phyloP scores from a whole-genome alignment of 1,140 invertebrate genomes.

The Sarcophaga peregrina region DNA sequence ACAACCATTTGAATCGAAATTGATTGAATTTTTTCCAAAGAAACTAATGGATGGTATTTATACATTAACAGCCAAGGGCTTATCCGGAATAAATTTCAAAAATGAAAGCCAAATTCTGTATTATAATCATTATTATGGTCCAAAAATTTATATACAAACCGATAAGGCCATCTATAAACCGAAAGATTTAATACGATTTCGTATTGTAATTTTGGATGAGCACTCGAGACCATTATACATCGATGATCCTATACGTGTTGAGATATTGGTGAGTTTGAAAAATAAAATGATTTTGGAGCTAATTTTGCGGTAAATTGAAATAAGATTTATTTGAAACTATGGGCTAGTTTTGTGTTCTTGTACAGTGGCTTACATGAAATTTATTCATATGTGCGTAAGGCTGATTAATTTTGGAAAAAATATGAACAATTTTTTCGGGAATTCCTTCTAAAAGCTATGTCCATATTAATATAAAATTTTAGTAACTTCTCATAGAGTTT shows the following conservation, averaged over 20 bases:
- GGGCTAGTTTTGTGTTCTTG: no score
- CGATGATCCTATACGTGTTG: neutral
- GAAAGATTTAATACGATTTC: constrained; percentile 78
- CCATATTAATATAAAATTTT: no score
- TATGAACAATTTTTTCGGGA: no score
- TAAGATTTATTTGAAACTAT: no score
- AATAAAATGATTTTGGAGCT: no score
- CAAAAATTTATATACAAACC: constrained; percentile 64
- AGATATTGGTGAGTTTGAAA: neutral
- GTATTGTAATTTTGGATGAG: constrained; percentile 85
- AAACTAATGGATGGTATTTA: constrained; percentile 80
- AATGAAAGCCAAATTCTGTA: constrained; percentile 73
- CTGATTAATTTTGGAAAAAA: neutral
- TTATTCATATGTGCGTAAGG: no score
- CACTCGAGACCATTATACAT: constrained; percentile 74
- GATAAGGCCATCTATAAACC: constrained; percentile 87
- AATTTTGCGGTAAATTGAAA: no score
- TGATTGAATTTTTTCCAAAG: constrained; percentile 73
- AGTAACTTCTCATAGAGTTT: no score
- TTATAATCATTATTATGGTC: constrained; percentile 74
- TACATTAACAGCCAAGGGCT: constrained; percentile 77
- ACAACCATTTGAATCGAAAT: constrained; percentile 75
- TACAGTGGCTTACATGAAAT: no score
- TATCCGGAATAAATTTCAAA: constrained; percentile 79
- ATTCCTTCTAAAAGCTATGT: no score